Evolutionary conservation across 2,888 invertebrate species (phyloP).

Genomic region (Drosophila neotestacea): DNA sequence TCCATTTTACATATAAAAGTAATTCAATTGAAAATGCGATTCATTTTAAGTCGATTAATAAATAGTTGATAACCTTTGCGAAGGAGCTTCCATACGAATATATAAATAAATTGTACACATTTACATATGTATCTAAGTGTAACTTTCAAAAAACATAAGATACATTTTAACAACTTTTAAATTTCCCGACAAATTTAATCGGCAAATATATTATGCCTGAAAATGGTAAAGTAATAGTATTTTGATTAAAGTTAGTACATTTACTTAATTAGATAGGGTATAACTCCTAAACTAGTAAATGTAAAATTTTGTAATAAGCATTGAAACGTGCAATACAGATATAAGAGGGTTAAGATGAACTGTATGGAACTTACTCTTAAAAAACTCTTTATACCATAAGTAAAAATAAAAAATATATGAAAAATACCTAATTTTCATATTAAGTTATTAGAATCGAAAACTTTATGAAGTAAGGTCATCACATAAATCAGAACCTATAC

Average conservation of each 20-base stretch:
- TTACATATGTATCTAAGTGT: neutral
- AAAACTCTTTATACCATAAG: neutral
- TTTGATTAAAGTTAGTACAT: conserved; percentile 3
- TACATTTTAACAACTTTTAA: neutral
- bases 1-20: too few relatives aligned
- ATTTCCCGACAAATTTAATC: neutral
- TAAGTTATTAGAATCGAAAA: too few relatives aligned
- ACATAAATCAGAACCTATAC: neutral
- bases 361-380: conserved; percentile 2
- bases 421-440: neutral
- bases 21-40: neutral
- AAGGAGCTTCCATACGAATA: neutral
- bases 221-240: conserved; percentile 4
- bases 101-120: neutral
- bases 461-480: too few relatives aligned
- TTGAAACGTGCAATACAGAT: conserved; percentile 14
- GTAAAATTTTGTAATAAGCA: conserved; percentile 3
- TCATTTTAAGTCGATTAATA: neutral
- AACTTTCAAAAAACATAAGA: neutral
- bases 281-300: conserved; percentile 3
- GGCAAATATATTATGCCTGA: neutral
- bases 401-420: neutral
- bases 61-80: neutral
- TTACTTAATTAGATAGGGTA: conserved; percentile 1
- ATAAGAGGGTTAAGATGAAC: neutral